Conservation (phyloP, 2,888 invertebrate species). For the Herminia tarsipennalis region DNA sequence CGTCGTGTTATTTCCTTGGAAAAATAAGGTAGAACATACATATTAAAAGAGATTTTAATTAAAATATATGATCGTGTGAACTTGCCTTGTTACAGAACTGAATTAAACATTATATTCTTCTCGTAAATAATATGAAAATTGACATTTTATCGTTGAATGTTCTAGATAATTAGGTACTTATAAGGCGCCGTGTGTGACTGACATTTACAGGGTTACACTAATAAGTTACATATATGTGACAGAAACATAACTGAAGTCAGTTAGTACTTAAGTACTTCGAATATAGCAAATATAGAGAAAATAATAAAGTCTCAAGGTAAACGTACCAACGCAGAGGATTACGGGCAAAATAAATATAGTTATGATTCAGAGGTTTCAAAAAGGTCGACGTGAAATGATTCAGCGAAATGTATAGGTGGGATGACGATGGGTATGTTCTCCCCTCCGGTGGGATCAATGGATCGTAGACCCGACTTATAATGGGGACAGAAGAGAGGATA, state of each 20-base stretch:
- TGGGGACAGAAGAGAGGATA: slow-evolving; percentile 19
- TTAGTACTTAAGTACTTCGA: neutral
- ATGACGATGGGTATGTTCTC: slow-evolving; percentile 11
- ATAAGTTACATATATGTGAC: neutral
- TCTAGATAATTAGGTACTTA: slow-evolving; percentile 6
- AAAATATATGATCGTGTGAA: slow-evolving; percentile 45
- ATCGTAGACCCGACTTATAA: slow-evolving; percentile 26
- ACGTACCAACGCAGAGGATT: neutral
- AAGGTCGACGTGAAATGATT: slow-evolving; percentile 4
- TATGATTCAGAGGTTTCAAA: slow-evolving; percentile 4
- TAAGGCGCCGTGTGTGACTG: neutral
- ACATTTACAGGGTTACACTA: neutral
- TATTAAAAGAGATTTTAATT: slow-evolving; percentile 44
- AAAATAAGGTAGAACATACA: slow-evolving; percentile 46
- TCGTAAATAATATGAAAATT: slow-evolving; percentile 3
- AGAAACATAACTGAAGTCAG: too few species aligned
- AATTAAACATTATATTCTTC: slow-evolving; percentile 13
- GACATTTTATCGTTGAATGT: slow-evolving; percentile 1
- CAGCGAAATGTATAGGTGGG: slow-evolving; percentile 11
- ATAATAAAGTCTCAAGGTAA: slow-evolving; percentile 5
- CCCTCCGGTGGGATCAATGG: slow-evolving; percentile 8
- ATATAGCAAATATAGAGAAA: neutral
- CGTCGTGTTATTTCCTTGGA: slow-evolving; percentile 52
- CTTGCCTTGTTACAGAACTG: slow-evolving; percentile 27
- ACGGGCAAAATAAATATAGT: neutral